Conservation (phyloP, 2,797 vertebrate genomes). For the Thalassophryne amazonica region DNA sequence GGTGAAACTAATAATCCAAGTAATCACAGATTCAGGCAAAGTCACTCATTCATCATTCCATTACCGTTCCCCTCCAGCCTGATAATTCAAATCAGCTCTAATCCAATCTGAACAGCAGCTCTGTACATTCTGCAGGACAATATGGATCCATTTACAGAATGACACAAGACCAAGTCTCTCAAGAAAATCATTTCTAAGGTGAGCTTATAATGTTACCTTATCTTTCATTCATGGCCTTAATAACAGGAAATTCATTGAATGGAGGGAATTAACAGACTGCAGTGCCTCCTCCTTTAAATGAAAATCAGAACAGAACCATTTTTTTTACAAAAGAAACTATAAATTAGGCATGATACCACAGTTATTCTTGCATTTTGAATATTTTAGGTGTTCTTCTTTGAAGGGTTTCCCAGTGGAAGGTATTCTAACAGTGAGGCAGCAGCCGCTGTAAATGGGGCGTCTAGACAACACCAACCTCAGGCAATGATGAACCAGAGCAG, state of each 20-base stretch:
- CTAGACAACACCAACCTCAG: slow-evolving; percentile 43
- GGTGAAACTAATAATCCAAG: slow-evolving; percentile 58
- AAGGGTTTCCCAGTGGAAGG: slow-evolving; percentile 27
- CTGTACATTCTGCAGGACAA: slow-evolving; percentile 29
- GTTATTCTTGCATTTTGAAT: slow-evolving; percentile 19
- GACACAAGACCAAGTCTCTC: not conserved
- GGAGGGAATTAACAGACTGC: too few species aligned
- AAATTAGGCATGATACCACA: slow-evolving; percentile 10
- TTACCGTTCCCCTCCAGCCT: slow-evolving; percentile 51
- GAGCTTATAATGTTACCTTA: not conserved
- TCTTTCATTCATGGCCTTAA: not conserved
- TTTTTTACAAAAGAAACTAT: slow-evolving; percentile 1
- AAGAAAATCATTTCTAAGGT: slow-evolving; percentile 6
- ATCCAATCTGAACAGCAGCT: slow-evolving; percentile 58
- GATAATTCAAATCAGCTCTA: slow-evolving; percentile 50
- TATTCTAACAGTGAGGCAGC: slow-evolving; percentile 24
- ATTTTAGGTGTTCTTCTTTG: slow-evolving; percentile 34
- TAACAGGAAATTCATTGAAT: not conserved
- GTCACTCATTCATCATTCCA: slow-evolving; percentile 40
- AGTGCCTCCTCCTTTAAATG: not conserved
- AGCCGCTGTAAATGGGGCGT: slow-evolving; percentile 47
- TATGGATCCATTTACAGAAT: slow-evolving; percentile 39
- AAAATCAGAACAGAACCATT: not conserved
- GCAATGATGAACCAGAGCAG: slow-evolving; percentile 49
- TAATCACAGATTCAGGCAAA: slow-evolving; percentile 58